Evolutionary conservation across 2,888 invertebrate species (phyloP).

Genomic region (Lithophane semibrunnea): DNA sequence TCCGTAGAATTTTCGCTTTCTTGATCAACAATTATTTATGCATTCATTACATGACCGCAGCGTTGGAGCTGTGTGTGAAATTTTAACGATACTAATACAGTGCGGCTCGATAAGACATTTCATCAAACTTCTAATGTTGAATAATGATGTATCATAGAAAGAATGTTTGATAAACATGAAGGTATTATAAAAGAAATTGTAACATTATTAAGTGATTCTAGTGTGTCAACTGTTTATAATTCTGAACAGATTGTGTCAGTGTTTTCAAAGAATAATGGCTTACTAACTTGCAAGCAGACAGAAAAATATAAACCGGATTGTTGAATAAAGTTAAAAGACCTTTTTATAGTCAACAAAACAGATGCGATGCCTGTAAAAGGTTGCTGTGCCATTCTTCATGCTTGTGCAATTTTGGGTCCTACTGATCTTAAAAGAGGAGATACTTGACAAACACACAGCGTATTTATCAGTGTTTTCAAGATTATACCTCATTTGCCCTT

Average conservation of each 20-base stretch:
- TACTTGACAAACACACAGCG: constrained; percentile 12
- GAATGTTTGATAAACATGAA: constrained; percentile 15
- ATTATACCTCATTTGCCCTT: constrained; percentile 35
- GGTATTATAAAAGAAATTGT: constrained; percentile 10
- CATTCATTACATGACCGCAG: constrained; percentile 63
- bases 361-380: constrained; percentile 6
- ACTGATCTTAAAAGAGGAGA: constrained; percentile 19
- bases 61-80: constrained; percentile 45
- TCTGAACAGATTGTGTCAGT: constrained; percentile 37
- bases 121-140: constrained; percentile 28
- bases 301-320: constrained; percentile 42
- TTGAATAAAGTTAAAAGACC: constrained; percentile 23
- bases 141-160: constrained; percentile 2
- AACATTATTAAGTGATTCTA: constrained; percentile 8
- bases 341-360: constrained; percentile 27
- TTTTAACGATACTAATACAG: constrained; percentile 48
- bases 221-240: constrained; percentile 44
- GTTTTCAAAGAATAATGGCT: constrained; percentile 38
- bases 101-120: constrained; percentile 21
- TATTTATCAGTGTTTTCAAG: constrained; percentile 26
- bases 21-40: constrained; percentile 70
- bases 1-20: constrained; percentile 71
- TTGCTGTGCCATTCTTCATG: constrained; percentile 6
- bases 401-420: constrained; percentile 37
- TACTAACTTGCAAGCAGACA: constrained; percentile 19